Evolutionary conservation across 1,140 invertebrate genomes (phyloP), one percentile per base, ranked within the genome.

Genomic region (Mercenaria mercenaria): DNA sequence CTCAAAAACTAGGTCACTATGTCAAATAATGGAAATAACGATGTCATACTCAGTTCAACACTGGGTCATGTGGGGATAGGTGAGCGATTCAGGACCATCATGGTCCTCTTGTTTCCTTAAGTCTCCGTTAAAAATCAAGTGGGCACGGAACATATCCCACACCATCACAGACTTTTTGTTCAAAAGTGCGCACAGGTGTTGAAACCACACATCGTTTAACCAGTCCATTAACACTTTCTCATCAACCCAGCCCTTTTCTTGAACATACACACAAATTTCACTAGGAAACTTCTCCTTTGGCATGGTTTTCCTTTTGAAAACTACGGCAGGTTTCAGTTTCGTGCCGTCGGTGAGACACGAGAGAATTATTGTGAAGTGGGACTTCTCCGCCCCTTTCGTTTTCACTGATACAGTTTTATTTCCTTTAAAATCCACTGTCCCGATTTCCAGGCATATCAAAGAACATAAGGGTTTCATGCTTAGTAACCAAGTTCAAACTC

Each of bases 291-390:
- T 82, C n/a, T 85, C 56, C 67, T 88, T 90, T 32, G 77, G 90
- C 69, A 93, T 88, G 29, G 59, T 85, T 52, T 92, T 92, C 43
- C 90, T 50, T 69, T 93, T 94, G 37, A 94, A 94, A 47, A 94
- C 90, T 29, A 94, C 61, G 52, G 92, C 91, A 4, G 93, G 93
- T 61, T 92, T 94, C 32, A 94, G 47, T 79, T 94, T 94, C n/a
- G 87, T 91, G 26, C 93, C 92, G 59, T 92, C 91, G 26, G 86
- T 91, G 26, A 91, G 41, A 29, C 74, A 77, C 34, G 37, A 41
- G 11, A 94, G 61, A 37, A 93, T 89, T 11, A 93, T 87, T 18
- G 93, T 93, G 64, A 93, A 92, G 56, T 90, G 88, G 2, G 72
- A 32, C 37, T 87, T 87, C 37, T 87, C 84, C 26, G 34, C 11